Evolutionary conservation across 2,113 vertebrate genomes (phyloP).

Genomic region (Aplodontia rufa): DNA sequence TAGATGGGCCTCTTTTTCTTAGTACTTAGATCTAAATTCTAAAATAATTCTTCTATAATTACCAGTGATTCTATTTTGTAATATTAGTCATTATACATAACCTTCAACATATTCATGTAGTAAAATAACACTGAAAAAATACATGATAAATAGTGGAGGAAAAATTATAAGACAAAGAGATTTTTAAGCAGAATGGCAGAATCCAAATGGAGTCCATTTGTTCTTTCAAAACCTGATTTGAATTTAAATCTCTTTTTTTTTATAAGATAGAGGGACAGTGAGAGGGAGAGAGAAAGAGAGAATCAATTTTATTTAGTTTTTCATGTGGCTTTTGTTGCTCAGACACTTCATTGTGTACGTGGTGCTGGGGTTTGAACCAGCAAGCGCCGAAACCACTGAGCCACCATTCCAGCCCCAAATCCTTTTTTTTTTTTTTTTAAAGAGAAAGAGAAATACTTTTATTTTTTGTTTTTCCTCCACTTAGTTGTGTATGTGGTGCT

Average conservation of each 20-base stretch:
- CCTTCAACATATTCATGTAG: neutral
- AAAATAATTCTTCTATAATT: slow-evolving; percentile 11
- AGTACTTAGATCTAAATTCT: slow-evolving; percentile 3
- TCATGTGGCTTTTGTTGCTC: too few species aligned
- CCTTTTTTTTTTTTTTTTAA: too few species aligned
- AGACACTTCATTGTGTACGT: too few species aligned
- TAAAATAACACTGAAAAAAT: slow-evolving; percentile 23
- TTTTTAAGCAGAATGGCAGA: slow-evolving; percentile 26
- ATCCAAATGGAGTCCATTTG: neutral
- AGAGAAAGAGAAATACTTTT: too few species aligned
- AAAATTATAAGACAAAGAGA: neutral
- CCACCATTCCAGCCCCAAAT: too few species aligned
- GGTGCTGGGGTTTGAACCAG: too few species aligned
- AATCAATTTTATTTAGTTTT: too few species aligned
- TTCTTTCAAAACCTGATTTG: slow-evolving; percentile 44
- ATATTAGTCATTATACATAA: neutral
- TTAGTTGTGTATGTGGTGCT: too few species aligned
- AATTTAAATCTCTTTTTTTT: slow-evolving; percentile 52
- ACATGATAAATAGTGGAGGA: neutral
- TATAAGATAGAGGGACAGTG: too few species aligned
- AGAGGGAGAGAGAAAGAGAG: too few species aligned
- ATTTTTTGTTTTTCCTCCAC: too few species aligned
- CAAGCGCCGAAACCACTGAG: too few species aligned
- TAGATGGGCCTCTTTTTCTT: neutral
- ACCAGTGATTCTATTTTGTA: neutral